phyloP scores from a whole-genome alignment of 2,797 vertebrate species.

The Saxicola maurus region DNA sequence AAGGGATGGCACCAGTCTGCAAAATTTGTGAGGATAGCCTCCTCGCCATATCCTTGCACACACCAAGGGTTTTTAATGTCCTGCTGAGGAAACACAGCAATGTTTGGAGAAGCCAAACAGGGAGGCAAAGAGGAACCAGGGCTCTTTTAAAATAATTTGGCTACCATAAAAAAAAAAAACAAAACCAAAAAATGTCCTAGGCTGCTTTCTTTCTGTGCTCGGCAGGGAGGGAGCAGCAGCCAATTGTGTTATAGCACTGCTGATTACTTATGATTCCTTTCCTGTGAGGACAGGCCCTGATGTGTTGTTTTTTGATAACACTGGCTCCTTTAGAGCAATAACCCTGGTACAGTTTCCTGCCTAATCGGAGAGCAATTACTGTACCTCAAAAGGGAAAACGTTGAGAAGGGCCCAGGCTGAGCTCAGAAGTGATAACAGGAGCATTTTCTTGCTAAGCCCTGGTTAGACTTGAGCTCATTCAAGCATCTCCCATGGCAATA shows the following conservation, averaged over 20 bases:
- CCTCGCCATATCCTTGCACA: accelerated
- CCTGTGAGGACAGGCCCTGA: conserved; percentile 73
- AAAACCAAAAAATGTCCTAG: background rate
- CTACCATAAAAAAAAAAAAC: background rate
- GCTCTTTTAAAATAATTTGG: background rate
- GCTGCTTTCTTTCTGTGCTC: background rate
- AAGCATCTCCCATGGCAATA: background rate
- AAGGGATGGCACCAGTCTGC: background rate
- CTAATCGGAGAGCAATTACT: conserved; percentile 76
- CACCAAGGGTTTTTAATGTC: accelerated
- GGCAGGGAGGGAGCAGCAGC: conserved; percentile 42
- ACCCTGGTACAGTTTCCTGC: conserved; percentile 79
- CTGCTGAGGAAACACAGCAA: background rate
- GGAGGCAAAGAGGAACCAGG: conserved; percentile 15
- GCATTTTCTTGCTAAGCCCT: conserved; percentile 5
- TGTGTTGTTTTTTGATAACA: conserved; percentile 79
- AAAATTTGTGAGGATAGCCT: background rate
- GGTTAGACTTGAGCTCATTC: background rate
- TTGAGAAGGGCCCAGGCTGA: conserved; percentile 54
- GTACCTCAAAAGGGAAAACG: conserved; percentile 62
- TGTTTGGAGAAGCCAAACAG: conserved; percentile 17
- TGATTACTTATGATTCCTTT: conserved; percentile 76
- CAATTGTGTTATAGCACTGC: conserved; percentile 67
- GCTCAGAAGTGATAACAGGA: conserved; percentile 28
- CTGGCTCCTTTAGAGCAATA: conserved; percentile 79